Conservation (phyloP, 2,888 invertebrate genomes). For the Drosophila paucipuncta region DNA sequence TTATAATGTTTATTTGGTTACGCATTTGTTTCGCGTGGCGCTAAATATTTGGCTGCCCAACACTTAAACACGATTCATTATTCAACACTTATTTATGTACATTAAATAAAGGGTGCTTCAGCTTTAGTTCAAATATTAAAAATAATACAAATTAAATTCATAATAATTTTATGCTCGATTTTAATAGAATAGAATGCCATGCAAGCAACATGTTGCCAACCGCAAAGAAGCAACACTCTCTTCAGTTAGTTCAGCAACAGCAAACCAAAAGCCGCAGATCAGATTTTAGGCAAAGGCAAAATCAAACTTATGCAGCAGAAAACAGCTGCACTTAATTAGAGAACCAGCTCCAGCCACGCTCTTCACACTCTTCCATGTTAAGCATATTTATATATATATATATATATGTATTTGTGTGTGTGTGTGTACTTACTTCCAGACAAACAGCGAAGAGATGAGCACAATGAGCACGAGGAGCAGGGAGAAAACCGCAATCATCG, state of each 20-base stretch:
- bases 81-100: slow-evolving; percentile 17
- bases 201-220: not conserved
- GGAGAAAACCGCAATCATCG: slow-evolving; percentile 93
- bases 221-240: not conserved
- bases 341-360: not conserved
- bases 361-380: slow-evolving; percentile 4
- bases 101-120: not conserved
- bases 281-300: not conserved
- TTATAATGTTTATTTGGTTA: slow-evolving; percentile 52
- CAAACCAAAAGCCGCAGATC: slow-evolving; percentile 30
- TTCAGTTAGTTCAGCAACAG: slow-evolving; percentile 24
- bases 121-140: not conserved
- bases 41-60: slow-evolving; percentile 44
- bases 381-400: not conserved
- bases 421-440: slow-evolving; percentile 92
- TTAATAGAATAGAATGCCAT: not conserved
- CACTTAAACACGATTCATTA: slow-evolving; percentile 23
- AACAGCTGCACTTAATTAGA: slow-evolving; percentile 8
- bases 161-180: not conserved
- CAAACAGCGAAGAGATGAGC: slow-evolving; percentile 92
- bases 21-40: slow-evolving; percentile 62
- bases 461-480: slow-evolving; percentile 91
- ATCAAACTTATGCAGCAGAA: not conserved
- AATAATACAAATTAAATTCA: not conserved
- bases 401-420: not conserved